phyloP scores from a whole-genome alignment of 2,888 invertebrate species.

The Melanchra persicariae region DNA sequence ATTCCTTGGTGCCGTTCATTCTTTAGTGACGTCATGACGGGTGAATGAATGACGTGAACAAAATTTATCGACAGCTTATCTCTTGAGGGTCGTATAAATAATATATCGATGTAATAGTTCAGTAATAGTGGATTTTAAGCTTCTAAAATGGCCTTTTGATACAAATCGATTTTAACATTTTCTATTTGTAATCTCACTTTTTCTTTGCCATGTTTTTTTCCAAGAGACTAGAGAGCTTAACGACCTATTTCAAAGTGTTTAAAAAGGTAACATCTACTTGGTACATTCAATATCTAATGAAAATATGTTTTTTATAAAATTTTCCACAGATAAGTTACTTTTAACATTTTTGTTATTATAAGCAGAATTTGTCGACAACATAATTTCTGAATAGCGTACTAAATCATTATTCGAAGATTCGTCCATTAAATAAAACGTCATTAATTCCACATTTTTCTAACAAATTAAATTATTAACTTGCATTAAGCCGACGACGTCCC shows the following conservation, averaged over 20 bases:
- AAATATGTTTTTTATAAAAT: no score
- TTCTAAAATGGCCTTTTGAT: conserved; percentile 16
- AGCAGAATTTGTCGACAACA: not conserved
- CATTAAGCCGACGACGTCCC: conserved; percentile 24
- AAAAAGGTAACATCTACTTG: not conserved
- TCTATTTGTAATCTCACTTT: conserved; percentile 15
- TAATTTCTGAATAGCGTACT: conserved; percentile 27
- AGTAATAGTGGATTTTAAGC: conserved; percentile 24
- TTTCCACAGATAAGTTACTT: no score
- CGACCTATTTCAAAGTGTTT: not conserved
- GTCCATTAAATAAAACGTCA: conserved; percentile 18
- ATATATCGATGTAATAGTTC: conserved; percentile 28
- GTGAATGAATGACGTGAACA: conserved; percentile 47
- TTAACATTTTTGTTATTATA: no score
- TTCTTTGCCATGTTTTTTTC: not conserved
- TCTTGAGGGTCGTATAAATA: conserved; percentile 23
- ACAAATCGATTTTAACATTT: not conserved
- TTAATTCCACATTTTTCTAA: conserved; percentile 48
- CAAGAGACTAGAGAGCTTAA: not conserved
- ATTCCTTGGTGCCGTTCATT: conserved; percentile 45
- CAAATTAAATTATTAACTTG: conserved; percentile 59
- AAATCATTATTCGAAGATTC: conserved; percentile 18
- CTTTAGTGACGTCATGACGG: conserved; percentile 48
- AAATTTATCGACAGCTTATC: conserved; percentile 56
- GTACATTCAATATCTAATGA: not conserved